Base-by-base conservation (phyloP, 2,888 invertebrate species). In the Acholoe squamosa region DNA sequence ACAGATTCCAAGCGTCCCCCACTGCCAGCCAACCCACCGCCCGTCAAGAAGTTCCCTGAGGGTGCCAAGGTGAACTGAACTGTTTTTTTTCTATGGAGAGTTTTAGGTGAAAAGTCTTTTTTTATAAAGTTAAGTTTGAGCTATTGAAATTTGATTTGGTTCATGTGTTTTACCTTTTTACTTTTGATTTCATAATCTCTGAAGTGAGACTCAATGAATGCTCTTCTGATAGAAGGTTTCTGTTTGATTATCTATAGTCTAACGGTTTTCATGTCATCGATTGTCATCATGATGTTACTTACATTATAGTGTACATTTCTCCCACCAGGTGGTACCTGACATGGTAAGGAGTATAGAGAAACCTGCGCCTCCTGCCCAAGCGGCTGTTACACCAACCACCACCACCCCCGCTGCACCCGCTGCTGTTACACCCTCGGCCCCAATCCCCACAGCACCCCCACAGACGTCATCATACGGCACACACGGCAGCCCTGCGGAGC, bases 21-120 rank as follows among this genome's bases (percentile, higher is more conserved):
- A 28, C 14, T 28, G 14, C 71, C 71, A 16, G 25, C 71, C 71
- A 28, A 25, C 71, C 71, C 71, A 3, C 71, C 71, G 3, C 28
- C 71, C 25, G 31, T 28, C 71, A 71, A 71, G 71, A 71, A 71
- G 28, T 71, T 71, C 71, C 71, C 71, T 3, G 71, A 71, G 71
- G 71, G 71, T 25, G 25, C 71, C 71, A 71, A 71, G 71, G 25
- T 71, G 19, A 43, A 10, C 43, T 43, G 5, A 43, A 43, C 3
- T 3, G 43, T n/a, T n/a, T n/a, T n/a, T n/a, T n/a, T n/a, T n/a
- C n/a, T n/a, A n/a, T n/a, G n/a, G n/a, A n/a, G n/a, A n/a, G n/a
- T n/a, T n/a, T n/a, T n/a, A n/a, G n/a, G n/a, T n/a, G n/a, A n/a
- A n/a, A n/a, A n/a, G n/a, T n/a, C n/a, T n/a, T n/a, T n/a, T n/a